A percentile compares a stretch with the other conserved stretches of the same genome.
Conservation (phyloP, 2,797 vertebrate species). For the Poecilia velifera region DNA sequence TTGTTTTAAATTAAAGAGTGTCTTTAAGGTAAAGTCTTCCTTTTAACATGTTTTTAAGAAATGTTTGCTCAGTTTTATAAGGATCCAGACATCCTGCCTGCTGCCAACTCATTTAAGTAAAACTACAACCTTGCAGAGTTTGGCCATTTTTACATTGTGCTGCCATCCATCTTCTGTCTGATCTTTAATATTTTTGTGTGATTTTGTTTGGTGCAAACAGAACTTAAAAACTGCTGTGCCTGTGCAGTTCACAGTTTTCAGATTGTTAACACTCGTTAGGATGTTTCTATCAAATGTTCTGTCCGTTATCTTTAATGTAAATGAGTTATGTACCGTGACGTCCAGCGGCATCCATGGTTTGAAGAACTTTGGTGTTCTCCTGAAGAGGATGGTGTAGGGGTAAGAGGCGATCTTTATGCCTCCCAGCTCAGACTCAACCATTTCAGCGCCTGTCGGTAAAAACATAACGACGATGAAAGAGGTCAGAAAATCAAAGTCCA, state of each 20-base stretch:
- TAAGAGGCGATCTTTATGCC: slow-evolving; percentile 67
- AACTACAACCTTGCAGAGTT: no score
- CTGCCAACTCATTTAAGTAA: no score
- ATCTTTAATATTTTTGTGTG: no score
- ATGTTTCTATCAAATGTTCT: background rate
- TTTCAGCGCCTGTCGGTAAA: slow-evolving; percentile 56
- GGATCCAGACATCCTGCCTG: no score
- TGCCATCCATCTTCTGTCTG: no score
- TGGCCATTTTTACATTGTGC: no score
- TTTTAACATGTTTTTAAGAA: no score
- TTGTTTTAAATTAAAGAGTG: no score
- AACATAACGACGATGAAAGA: background rate
- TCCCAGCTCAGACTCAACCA: slow-evolving; percentile 66
- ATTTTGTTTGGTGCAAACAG: background rate
- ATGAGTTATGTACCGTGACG: slow-evolving; percentile 45
- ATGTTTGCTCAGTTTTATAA: no score
- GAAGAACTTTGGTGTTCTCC: slow-evolving; percentile 69
- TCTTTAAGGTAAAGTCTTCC: no score
- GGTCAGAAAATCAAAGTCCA: background rate
- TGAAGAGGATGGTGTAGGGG: slow-evolving; percentile 72
- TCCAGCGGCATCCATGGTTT: slow-evolving; percentile 72
- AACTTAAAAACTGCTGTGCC: background rate
- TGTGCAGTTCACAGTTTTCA: background rate
- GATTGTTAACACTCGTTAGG: background rate
- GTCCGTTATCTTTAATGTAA: background rate